Base-by-base conservation (phyloP, 53 echinoderm and acorn worm genomes). In the Glandiceps talaboti region DNA sequence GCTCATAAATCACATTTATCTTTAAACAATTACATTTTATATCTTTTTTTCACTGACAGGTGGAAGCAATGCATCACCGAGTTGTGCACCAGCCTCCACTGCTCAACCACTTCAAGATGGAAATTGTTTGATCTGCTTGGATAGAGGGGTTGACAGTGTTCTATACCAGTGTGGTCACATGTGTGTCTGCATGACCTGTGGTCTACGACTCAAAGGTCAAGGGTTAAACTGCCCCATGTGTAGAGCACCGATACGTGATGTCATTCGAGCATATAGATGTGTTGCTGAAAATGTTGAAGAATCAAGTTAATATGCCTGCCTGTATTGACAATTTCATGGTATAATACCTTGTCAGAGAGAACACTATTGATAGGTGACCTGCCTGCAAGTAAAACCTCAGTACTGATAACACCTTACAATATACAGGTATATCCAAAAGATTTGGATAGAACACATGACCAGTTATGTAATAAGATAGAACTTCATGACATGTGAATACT, bases 141-240 rank as follows among this genome's bases (percentile, higher is more conserved):
- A 97, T 80, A 93, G 88, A 79, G 79, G 84, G 14, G 89, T 97
- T 28, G 93, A 97, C 64, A 79, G 92, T 0, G 97, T 97, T 26
- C 85, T 97, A 28, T 97, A 97, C 89, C 93, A 97, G 83, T 97
- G 97, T 74, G 97, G 97, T 32, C 97, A 97, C 79, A 97, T 97
- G 97, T 97, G 97, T 80, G 93, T 93, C 28, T 97, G 97, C 74
- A 77, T 97, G 82, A 81, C 91, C 10, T 97, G 97, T 33, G 97
- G 97, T 0, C 84, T 97, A 14, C 76, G 93, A 12, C 87, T 97
- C 28, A 93, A 89, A 73, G 81, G 81, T 30, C 88, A 93, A 90
- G 91, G 91, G 14, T 88, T 91, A 25, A 90, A 97, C 73, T 97
- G 97, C 33, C 96, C 97, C 0, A 97, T 97, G 97, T 97, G 97